Conservation (phyloP, 1,140 invertebrate genomes). For the Drosophila kanapiae region DNA sequence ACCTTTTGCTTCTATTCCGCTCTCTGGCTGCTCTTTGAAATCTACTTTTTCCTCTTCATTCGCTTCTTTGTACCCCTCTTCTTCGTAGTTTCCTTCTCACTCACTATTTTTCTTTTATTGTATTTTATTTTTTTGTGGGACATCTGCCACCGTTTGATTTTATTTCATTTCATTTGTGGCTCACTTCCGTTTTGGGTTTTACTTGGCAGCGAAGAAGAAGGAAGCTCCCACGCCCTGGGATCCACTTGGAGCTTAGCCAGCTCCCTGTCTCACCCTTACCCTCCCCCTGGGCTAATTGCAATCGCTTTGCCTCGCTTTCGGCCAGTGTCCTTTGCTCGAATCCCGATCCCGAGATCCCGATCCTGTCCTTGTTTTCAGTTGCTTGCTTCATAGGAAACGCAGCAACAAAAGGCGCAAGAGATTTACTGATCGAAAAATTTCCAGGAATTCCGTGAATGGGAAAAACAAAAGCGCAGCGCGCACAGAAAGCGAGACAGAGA, state of each 20-base stretch:
- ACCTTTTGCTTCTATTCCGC: conserved; percentile 22
- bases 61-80: conserved; percentile 15
- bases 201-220: conserved; percentile 13
- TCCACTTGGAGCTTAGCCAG: conserved; percentile 34
- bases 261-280: too few species aligned
- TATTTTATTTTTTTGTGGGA: conserved; percentile 50
- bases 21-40: too few species aligned
- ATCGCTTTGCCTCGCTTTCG: conserved; percentile 1
- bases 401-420: conserved; percentile 52
- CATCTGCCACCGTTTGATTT: conserved; percentile 66
- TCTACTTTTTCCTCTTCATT: conserved; percentile 11
- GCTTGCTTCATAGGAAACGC: conserved; percentile 66
- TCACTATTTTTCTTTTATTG: conserved; percentile 37
- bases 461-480: conserved; percentile 77
- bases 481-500: conserved; percentile 14
- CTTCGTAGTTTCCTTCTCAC: conserved; percentile 4
- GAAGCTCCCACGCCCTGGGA: conserved; percentile 74
- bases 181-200: conserved; percentile 45
- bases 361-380: conserved; percentile 54
- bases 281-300: conserved; percentile 57
- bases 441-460: conserved; percentile 78
- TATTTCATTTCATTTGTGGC: conserved; percentile 12
- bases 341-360: conserved; percentile 12
- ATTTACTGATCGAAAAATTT: conserved; percentile 83
- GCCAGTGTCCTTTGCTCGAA: conserved; percentile 46